A percentile compares a stretch with the other conserved stretches of the same genome.
Evolutionary conservation across 2,888 invertebrate genomes (phyloP).

Genomic region (Isoperla grammatica): DNA sequence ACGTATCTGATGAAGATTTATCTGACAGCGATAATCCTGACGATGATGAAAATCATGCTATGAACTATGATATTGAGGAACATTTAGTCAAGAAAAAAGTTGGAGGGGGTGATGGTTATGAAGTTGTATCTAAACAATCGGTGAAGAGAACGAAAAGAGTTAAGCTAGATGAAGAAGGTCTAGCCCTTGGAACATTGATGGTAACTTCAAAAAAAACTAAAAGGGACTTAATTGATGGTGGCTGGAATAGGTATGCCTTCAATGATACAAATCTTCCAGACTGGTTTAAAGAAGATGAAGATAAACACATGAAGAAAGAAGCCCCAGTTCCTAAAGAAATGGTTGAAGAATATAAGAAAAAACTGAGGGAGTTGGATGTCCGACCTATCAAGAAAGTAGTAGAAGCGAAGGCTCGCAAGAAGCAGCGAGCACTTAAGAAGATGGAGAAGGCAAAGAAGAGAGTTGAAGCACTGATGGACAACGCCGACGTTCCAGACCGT

Average conservation of each 20-base stretch:
- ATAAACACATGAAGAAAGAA: constrained; percentile 78
- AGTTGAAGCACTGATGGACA: constrained; percentile 89
- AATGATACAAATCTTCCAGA: constrained; percentile 88
- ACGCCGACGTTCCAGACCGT: constrained; percentile 78
- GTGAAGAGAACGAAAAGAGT: constrained; percentile 50
- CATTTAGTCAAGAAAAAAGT: constrained; percentile 14
- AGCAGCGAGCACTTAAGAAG: constrained; percentile 78
- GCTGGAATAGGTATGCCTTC: constrained; percentile 90
- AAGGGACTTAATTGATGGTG: constrained; percentile 83
- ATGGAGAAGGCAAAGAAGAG: constrained; percentile 93
- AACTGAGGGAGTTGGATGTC: constrained; percentile 75
- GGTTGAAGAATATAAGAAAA: constrained; percentile 79
- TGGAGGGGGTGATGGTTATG: constrained; percentile 56
- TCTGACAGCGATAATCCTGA: constrained; percentile 39
- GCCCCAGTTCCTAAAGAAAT: constrained; percentile 81
- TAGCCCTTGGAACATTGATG: constrained; percentile 90
- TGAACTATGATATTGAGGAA: constrained; percentile 2
- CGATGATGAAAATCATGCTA: constrained; percentile 31
- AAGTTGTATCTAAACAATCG: constrained; percentile 56
- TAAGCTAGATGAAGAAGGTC: constrained; percentile 76
- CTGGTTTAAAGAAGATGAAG: constrained; percentile 95
- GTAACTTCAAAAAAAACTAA: constrained; percentile 85
- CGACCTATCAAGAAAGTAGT: constrained; percentile 96
- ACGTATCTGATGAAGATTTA: constrained; percentile 30
- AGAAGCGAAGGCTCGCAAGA: constrained; percentile 97